Evolutionary conservation across 2,113 vertebrate genomes (phyloP).

Genomic region (Dipodomys ordii): DNA sequence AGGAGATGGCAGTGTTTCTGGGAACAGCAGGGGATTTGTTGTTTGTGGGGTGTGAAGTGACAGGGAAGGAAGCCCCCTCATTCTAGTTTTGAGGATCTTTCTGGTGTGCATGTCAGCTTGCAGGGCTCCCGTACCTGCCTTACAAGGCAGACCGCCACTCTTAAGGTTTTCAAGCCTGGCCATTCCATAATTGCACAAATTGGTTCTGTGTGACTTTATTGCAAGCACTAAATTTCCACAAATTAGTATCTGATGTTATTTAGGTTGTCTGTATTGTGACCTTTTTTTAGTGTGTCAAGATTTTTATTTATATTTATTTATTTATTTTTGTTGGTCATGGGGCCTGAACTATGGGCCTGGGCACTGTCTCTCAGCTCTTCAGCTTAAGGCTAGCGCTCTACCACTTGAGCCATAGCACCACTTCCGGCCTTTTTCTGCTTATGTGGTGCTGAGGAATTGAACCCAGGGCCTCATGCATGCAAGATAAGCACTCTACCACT

Average conservation of each 20-base stretch:
- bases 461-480: too few species aligned
- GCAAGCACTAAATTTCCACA: background rate
- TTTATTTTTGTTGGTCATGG: too few species aligned
- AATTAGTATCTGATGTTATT: background rate
- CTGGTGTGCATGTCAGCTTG: rapidly evolving
- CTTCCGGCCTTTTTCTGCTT: too few species aligned
- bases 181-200: background rate
- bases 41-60: background rate
- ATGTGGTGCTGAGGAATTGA: too few species aligned
- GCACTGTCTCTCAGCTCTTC: too few species aligned
- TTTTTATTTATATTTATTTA: background rate
- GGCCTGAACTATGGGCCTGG: too few species aligned
- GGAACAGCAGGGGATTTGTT: background rate
- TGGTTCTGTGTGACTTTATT: background rate
- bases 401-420: too few species aligned
- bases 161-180: too few species aligned
- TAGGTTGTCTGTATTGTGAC: background rate
- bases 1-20: background rate
- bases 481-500: too few species aligned
- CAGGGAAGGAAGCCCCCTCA: too few species aligned
- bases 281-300: background rate
- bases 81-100: background rate
- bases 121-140: background rate
- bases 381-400: too few species aligned
- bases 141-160: background rate